phyloP scores from a whole-genome alignment of 92 coral and sea anemone species.

The Nematostella vectensis region DNA sequence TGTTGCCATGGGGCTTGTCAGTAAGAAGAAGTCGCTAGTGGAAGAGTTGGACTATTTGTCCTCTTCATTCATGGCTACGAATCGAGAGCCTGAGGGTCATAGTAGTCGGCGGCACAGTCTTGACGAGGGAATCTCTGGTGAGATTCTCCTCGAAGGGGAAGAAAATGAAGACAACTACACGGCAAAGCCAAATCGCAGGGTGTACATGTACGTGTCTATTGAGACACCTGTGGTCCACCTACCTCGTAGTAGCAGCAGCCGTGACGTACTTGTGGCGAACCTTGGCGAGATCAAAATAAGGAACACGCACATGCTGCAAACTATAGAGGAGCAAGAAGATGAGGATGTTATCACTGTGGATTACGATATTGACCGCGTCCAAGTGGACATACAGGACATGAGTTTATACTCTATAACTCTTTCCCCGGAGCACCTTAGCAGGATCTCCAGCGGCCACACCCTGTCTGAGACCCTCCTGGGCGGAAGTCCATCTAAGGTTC shows the following conservation, averaged over 20 bases:
- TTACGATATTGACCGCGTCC: slow-evolving; percentile 75
- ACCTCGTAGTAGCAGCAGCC: slow-evolving; percentile 69
- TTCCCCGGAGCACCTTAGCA: slow-evolving; percentile 18
- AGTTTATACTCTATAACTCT: slow-evolving; percentile 67
- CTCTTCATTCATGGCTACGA: slow-evolving; percentile 66
- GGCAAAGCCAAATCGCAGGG: slow-evolving; percentile 45
- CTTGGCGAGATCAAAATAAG: slow-evolving; percentile 70
- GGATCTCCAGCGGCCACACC: slow-evolving; percentile 24
- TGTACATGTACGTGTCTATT: slow-evolving; percentile 62
- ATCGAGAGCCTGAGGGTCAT: slow-evolving; percentile 31
- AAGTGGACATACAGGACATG: slow-evolving; percentile 83
- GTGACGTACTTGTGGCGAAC: slow-evolving; percentile 80
- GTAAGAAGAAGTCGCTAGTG: slow-evolving; percentile 86
- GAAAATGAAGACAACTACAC: slow-evolving; percentile 46
- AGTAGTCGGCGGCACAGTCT: slow-evolving; percentile 73
- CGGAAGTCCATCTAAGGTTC: slow-evolving; percentile 39
- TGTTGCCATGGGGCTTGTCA: slow-evolving; percentile 97
- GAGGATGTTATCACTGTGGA: slow-evolving; percentile 24
- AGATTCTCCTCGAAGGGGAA: slow-evolving; percentile 38
- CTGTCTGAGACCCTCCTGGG: slow-evolving; percentile 38
- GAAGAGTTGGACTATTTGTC: slow-evolving; percentile 87
- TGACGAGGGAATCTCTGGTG: slow-evolving; percentile 42
- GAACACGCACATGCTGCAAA: slow-evolving; percentile 79
- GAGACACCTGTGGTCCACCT: slow-evolving; percentile 84
- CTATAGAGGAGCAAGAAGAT: slow-evolving; percentile 33